Base-by-base conservation (phyloP, 2,797 vertebrate genomes). In the Poliocrania exsul region DNA sequence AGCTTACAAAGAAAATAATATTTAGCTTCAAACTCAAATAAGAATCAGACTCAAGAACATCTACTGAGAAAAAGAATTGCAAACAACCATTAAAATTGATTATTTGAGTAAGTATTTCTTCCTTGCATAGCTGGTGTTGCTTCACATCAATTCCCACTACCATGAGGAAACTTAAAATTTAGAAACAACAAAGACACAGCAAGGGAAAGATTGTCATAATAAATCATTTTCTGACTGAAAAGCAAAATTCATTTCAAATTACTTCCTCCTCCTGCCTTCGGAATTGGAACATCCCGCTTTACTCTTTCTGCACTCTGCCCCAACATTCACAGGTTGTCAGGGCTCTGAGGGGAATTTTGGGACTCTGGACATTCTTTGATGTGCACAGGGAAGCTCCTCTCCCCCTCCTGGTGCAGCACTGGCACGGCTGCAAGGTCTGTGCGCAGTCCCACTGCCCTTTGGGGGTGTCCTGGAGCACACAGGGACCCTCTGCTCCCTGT, bases 341-440 rank as follows among this genome's bases (percentile, higher is more conserved):
- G 37, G 71, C 47, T 73, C 61, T 1, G 0, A 44, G 33, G 67
- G 62, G 37, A 53, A n/a, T 9, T 8, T 44, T 21, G 81, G 50
- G 40, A 28, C 56, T 24, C 69, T 23, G 60, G 81, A 7, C 13
- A 21, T 33, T 12, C 57, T 46, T 13, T 47, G 37, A 19, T 0
- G 3, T 1, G 33, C 9, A 2, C 1, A 10, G 66, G 51, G 37
- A 50, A 60, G 56, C 47, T 86, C 60, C 74, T 18, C 57, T 35
- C 3, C 2, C 16, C 0, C 0, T 18, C 38, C 1, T 1, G 1
- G 35, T 17, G 60, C 47, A 56, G 29, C 21, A 73, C 0, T 2
- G n/a, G n/a, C 51, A 12, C 0, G 28, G 47, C 0, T 37, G 57
- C 33, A 33, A 1, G 4, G 58, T 5, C 23, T 0, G 2, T 8